Evolutionary conservation across 2,797 vertebrate genomes (phyloP), one percentile per base, ranked within the genome.

Genomic region (Sebastolobus altivelis): DNA sequence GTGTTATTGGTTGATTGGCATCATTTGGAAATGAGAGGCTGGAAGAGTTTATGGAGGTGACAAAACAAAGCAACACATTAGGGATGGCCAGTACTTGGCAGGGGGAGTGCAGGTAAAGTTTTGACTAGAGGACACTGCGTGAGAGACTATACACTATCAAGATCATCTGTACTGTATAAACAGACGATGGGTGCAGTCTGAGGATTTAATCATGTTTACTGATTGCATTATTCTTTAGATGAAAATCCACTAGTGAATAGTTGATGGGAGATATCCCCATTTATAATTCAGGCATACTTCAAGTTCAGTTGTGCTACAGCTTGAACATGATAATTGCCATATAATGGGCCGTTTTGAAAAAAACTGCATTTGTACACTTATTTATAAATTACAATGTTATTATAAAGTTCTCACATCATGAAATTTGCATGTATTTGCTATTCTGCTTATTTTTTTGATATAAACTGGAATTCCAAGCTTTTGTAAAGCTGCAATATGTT

Each of bases 1-100:
- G 72, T 72, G 55, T 74, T 70, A 74, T 76, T 80, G 83, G 81
- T 74, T 71, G 65, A 79, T 81, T 82, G 80, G 61, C 54, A 66
- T 85, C 62, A 56, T 81, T 75, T 67, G 62, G n/a, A 81, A 81
- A 58, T n/a, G 54, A 31, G 40, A 72, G 20, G 69, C 33, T 70
- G 58, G 61, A 56, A 31, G 33, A 85, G 38, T 84, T 83, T 78
- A 82, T 63, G 31, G 72, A 85, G 65, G 70, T 77, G 72, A 85
- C 43, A 68, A 54, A 78, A 76, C 38, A 90, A 69, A 76, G 74
- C 33, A 72, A 20, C 40, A 22, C 33, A 65, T 80, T 35, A 77
- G 66, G 14, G 65, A 37, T 49, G 27, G 58, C 13, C 14, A 6
- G 18, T 43, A 65, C 46, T 65, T 27, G 63, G 27, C 22, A 55